Base-by-base conservation (phyloP, 2,113 vertebrate genomes). In the Rhipidura dahli region DNA sequence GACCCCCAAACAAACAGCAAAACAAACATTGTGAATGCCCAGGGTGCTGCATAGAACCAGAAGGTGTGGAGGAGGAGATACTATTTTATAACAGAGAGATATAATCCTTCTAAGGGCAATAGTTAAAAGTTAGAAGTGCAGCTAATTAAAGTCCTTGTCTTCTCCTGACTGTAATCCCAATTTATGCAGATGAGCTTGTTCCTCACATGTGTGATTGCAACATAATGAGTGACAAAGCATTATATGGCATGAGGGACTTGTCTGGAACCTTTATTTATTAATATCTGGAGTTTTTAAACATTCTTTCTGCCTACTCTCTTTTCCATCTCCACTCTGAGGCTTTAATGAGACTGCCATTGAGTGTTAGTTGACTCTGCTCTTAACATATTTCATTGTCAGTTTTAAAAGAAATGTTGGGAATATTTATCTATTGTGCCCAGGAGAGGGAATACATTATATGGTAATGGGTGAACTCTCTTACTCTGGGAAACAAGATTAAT, bases 401-500 rank as follows among this genome's bases (percentile, higher is more conserved):
- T 93, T 94, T 72, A 89, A 94, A 95, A 95, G 26, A 89, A 83
- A 47, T 70, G 30, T 83, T 94, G 42, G 33, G 30, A 90, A 70
- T 83, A 76, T 86, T 85, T 90, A 70, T 90, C 71, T 90, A 30
- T 87, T 94, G 57, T 83, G 54, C 57, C n/a, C 70, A 45, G 33
- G 71, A 91, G 75, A 87, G 12, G 27, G 47, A 85, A 83, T 60
- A 56, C 7, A 20, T 84, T 91, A 72, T 71, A 91, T 72, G 49
- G 70, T 84, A 85, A 93, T 57, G n/a, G 57, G 57, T 91, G 53
- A 87, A 82, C 26, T 71, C 73, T 84, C 40, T 89, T 87, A 65
- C 50, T 88, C 50, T 83, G 66, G 24, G 54, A 94, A 91, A 76
- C 50, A 97, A 93, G 93, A 96, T 94, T 88, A 90, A 83, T 91